Percentiles rank a stretch among this genome's conserved stretches.
Conservation (phyloP, 1,140 invertebrate genomes). For the Meloidogyne floridensis region DNA sequence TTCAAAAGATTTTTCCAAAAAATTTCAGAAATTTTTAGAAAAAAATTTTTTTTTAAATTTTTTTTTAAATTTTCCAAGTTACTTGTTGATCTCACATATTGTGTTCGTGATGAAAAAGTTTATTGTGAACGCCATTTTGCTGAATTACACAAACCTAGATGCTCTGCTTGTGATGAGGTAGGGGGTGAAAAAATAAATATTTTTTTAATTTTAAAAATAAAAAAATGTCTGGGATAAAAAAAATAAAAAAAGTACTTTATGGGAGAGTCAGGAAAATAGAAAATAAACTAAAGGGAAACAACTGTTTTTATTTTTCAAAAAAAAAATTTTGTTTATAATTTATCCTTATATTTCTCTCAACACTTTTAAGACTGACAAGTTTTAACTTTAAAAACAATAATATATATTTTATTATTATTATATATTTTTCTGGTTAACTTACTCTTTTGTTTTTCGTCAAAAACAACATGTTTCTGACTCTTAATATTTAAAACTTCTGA, state of each 20-base stretch:
- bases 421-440: no score
- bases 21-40: neutral
- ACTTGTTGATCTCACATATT: slow-evolving; percentile 88
- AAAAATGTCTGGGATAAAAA: slow-evolving; percentile 6
- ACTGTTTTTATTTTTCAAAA: no score
- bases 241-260: neutral
- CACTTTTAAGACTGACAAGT: no score
- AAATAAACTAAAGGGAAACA: no score
- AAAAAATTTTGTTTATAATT: no score
- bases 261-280: no score
- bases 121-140: slow-evolving; percentile 92
- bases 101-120: slow-evolving; percentile 79
- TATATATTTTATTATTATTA: no score
- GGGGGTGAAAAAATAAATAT: neutral
- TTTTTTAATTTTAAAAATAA: neutral
- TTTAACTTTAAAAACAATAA: no score
- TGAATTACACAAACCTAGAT: slow-evolving; percentile 85
- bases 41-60: slow-evolving; percentile 9
- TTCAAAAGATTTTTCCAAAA: neutral
- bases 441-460: no score
- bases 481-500: no score
- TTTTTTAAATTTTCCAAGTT: slow-evolving; percentile 70
- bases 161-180: slow-evolving; percentile 90
- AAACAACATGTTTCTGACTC: no score
- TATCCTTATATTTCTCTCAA: no score